Percentiles rank a stretch among this genome's conserved stretches.
Evolutionary conservation across 2,888 invertebrate genomes (phyloP).

Genomic region (Himalopsyche kuldschensis): DNA sequence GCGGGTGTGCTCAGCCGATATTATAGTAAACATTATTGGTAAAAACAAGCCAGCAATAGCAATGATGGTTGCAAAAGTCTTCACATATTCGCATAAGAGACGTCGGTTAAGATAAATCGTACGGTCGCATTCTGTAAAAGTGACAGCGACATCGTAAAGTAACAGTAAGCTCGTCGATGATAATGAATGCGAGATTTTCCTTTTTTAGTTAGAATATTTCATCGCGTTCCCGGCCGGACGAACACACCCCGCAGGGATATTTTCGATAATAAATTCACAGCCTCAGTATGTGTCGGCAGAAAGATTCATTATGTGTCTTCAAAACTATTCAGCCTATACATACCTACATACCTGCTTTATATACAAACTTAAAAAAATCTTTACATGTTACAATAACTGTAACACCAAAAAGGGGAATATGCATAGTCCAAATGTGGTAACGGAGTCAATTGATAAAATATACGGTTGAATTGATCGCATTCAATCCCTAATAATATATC

Average conservation of each 20-base stretch:
- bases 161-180: neutral
- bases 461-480: too few species aligned
- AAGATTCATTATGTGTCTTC: neutral
- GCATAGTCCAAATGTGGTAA: too few species aligned
- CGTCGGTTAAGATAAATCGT: neutral
- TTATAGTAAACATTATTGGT: too few species aligned
- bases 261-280: neutral
- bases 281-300: neutral
- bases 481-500: too few species aligned
- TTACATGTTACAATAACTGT: too few species aligned
- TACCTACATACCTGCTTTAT: too few species aligned
- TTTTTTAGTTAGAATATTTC: neutral
- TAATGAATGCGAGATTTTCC: constrained; percentile 1
- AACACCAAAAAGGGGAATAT: too few species aligned
- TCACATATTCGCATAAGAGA: constrained; percentile 13
- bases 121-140: constrained; percentile 6
- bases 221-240: neutral
- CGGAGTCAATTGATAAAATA: too few species aligned
- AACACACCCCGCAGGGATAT: neutral
- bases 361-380: too few species aligned
- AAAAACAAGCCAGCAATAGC: too few species aligned
- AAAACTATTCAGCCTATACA: too few species aligned
- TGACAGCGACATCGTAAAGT: neutral
- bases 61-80: neutral
- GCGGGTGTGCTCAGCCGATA: too few species aligned